Evolutionary conservation across 2,113 vertebrate genomes (phyloP).

Genomic region (Felis catus): F.catus_Fca126_mat1.0 CM031415.1:52037501-52038000

Average conservation of each 20-base stretch:
- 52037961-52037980: neutral
- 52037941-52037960: neutral
- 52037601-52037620: neutral
- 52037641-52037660: neutral
- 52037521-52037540: neutral
- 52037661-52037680: neutral
- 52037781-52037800: neutral
- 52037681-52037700: neutral
- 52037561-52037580: neutral
- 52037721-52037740: rapidly evolving
- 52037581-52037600: neutral
- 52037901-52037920: too few species aligned
- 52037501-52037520: neutral
- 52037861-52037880: neutral
- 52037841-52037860: neutral
- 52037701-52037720: neutral
- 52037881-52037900: neutral
- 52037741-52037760: neutral
- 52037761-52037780: neutral
- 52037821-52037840: neutral
- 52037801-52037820: neutral
- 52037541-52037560: neutral
- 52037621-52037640: neutral
- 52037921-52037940: neutral
- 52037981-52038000: too few species aligned